phyloP scores from a whole-genome alignment of 1,140 invertebrate genomes.

The Halictus rubicundus region DNA sequence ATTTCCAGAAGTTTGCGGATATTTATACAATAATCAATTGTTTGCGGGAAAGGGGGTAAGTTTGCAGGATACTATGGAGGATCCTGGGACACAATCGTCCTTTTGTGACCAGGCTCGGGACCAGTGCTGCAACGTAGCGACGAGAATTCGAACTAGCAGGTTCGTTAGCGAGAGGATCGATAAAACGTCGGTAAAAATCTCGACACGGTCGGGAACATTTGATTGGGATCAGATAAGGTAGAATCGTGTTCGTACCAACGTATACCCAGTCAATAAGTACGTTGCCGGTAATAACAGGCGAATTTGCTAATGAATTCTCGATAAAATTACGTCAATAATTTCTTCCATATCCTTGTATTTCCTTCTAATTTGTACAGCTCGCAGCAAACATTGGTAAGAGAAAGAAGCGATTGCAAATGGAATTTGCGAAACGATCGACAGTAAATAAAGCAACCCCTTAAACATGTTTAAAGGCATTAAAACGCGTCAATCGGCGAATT shows the following conservation, averaged over 20 bases:
- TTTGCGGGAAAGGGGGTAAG: background rate
- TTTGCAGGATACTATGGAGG: background rate
- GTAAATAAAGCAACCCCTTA: background rate
- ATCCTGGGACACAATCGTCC: background rate
- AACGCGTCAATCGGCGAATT: conserved; percentile 28
- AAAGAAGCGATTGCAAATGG: background rate
- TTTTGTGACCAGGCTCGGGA: background rate
- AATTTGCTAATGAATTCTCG: background rate
- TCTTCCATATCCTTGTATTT: background rate
- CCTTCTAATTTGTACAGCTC: background rate
- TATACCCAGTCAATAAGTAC: conserved; percentile 26
- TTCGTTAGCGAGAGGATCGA: conserved; percentile 10
- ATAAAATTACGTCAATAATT: background rate
- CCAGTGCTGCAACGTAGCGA: conserved; percentile 55
- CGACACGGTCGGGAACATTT: conserved; percentile 17
- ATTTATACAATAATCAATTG: background rate
- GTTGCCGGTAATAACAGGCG: background rate
- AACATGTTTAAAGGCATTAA: conserved; percentile 29
- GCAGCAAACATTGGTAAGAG: background rate
- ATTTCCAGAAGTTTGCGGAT: too few species aligned
- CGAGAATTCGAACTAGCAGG: conserved; percentile 1
- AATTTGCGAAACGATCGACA: background rate
- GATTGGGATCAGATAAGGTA: background rate
- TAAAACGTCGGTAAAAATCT: conserved; percentile 41
- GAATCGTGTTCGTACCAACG: background rate